Conservation (phyloP, 2,888 invertebrate species). For the Trachelus troglodyta region DNA sequence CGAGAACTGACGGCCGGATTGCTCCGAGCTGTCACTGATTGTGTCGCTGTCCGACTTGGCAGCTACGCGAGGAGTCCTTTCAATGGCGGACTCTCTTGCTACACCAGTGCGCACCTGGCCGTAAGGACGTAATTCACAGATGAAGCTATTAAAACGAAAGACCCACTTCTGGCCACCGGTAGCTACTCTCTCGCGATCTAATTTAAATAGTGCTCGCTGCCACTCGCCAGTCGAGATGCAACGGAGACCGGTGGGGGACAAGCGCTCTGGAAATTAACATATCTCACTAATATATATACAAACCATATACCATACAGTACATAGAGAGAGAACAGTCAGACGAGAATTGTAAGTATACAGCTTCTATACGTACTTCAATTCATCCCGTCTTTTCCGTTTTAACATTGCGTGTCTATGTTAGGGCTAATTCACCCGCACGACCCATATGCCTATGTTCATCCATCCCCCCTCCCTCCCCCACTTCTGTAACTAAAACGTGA, state of each 20-base stretch:
- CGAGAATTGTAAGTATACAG: not conserved
- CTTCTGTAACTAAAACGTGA: not conserved
- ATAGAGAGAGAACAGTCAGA: not conserved
- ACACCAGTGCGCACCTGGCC: not conserved
- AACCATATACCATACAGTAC: not conserved
- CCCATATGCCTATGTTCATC: not conserved
- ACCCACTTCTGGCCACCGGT: slow-evolving; percentile 7
- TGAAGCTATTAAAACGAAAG: slow-evolving; percentile 46
- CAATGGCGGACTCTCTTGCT: not conserved
- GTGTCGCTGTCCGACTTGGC: not conserved
- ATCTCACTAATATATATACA: slow-evolving; percentile 49
- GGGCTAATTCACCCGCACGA: not conserved
- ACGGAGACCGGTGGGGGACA: slow-evolving; percentile 35
- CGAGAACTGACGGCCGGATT: not conserved
- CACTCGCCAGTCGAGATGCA: slow-evolving; percentile 30
- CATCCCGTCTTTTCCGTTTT: not conserved
- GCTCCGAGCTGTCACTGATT: not conserved
- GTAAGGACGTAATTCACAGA: slow-evolving; percentile 36
- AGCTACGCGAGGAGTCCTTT: not conserved
- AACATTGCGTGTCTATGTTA: not conserved
- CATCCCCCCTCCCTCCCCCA: not conserved
- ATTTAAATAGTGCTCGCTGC: slow-evolving; percentile 54
- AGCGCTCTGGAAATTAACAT: slow-evolving; percentile 59
- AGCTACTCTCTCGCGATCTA: slow-evolving; percentile 43
- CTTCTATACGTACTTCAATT: not conserved